Evolutionary conservation across 1,140 invertebrate genomes (phyloP), one percentile per base, ranked within the genome.

Genomic region (Zaprionus capensis): DNA sequence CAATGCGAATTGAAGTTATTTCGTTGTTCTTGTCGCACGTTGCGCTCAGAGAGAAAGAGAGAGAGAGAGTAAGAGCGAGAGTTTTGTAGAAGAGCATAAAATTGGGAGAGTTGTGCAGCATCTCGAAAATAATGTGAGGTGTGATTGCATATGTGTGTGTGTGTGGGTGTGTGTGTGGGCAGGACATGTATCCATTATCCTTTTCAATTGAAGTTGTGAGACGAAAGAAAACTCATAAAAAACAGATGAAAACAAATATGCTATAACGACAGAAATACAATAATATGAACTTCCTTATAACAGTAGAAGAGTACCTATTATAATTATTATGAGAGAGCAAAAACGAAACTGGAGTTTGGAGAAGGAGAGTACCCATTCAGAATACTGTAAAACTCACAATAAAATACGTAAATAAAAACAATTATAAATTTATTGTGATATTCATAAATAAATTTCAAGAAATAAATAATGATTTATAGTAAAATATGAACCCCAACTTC

Each of bases 101-200:
- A 65, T 49, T 65, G 66, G 75, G 83, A 81, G 83, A 87, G 85
- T 88, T 88, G 68, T 88, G 84, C 84, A 88, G 84, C 84, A 67
- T 90, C 79, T 51, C 26, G 46, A 53, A 44, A 38, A 24, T 5
- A 65, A 38, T 24, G 26, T 26, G 17, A 56, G 22, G n/a, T 28
- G 22, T 20, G 28, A 24, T 17, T 41, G 12, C 14, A 34, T 14
- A 15, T 67, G 44, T 58, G 34, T 63, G 46, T 68, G 55, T 68
- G 55, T 70, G 59, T 11, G 51, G 53, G 22, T 70, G 41, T 44
- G 26, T 51, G 59, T 63, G 44, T 44, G 36, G 62, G 78, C 73
- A 84, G 78, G 81, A 53, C 34, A 70, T 46, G 66, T 72, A 71
- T 77, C 64, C 53, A 76, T 76, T 76, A 66, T 82, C 82, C 79